A percentile compares a stretch with the other conserved stretches of the same genome.
Evolutionary conservation across 1,140 invertebrate species (phyloP).

Genomic region (Sitobion miscanthi): DNA sequence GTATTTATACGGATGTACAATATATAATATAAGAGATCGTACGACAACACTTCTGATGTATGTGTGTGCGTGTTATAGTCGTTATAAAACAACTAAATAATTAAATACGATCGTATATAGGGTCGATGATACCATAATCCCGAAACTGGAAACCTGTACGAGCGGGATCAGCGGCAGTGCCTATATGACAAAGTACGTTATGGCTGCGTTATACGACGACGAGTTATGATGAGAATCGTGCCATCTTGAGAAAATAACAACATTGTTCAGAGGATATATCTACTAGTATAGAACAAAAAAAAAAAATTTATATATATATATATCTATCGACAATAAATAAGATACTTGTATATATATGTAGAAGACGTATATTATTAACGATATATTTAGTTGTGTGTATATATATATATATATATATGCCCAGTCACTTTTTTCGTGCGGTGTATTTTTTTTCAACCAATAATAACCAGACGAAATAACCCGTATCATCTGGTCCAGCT

Average conservation of each 20-base stretch:
- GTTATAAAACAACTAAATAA: conserved; percentile 36
- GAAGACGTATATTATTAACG: not conserved
- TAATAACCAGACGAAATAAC: conserved; percentile 24
- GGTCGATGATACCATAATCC: conserved; percentile 51
- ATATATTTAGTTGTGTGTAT: not conserved
- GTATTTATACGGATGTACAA: not conserved
- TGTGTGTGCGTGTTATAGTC: not conserved
- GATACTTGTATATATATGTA: not conserved
- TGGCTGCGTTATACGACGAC: conserved; percentile 21
- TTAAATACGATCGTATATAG: conserved; percentile 16
- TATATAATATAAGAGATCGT: not conserved
- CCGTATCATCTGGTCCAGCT: not conserved
- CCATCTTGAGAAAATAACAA: conserved; percentile 48
- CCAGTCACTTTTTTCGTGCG: not conserved
- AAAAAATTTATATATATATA: conserved; percentile 16
- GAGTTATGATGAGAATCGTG: conserved; percentile 52
- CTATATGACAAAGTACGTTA: conserved; percentile 14
- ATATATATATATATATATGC: not conserved
- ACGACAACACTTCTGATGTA: not conserved
- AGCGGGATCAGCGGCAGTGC: not conserved
- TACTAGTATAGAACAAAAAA: conserved; percentile 21
- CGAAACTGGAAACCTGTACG: conserved; percentile 53
- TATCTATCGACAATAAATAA: not conserved
- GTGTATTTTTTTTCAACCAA: not conserved
- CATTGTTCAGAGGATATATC: not conserved